Conservation (phyloP, 2,113 vertebrate species). For the Hippopotamus amphibius region DNA sequence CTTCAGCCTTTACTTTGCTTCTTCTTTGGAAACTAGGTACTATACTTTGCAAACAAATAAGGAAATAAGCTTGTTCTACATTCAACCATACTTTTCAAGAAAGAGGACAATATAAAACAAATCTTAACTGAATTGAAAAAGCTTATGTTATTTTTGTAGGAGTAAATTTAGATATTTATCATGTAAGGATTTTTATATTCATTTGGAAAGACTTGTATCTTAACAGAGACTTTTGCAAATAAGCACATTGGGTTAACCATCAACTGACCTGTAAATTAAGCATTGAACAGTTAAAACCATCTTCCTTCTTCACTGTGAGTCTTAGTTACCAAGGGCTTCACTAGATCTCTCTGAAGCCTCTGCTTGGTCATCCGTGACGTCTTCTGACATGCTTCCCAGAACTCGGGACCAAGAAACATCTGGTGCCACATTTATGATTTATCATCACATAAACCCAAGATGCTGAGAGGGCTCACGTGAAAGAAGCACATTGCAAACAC, state of each 20-base stretch:
- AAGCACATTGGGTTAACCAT: background rate
- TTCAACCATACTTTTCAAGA: background rate
- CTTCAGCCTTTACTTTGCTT: background rate
- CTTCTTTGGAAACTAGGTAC: background rate
- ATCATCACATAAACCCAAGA: slow-evolving; percentile 8
- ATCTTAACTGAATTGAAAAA: slow-evolving; percentile 51
- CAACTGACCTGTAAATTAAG: background rate
- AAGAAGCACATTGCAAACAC: background rate
- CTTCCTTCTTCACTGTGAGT: background rate
- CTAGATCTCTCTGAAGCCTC: background rate
- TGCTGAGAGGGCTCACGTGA: background rate
- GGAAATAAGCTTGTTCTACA: background rate
- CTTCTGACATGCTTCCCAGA: slow-evolving; percentile 47
- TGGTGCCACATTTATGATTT: slow-evolving; percentile 50
- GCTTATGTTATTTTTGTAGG: background rate
- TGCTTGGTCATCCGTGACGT: background rate
- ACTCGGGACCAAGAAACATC: slow-evolving; percentile 32
- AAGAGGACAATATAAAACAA: background rate
- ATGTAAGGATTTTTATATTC: background rate
- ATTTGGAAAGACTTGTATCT: background rate
- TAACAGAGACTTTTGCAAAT: slow-evolving; percentile 9
- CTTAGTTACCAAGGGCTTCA: background rate
- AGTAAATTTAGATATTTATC: slow-evolving; percentile 21
- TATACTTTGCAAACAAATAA: background rate
- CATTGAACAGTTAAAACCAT: background rate